phyloP scores from a whole-genome alignment of 2,113 vertebrate species.

The Xyrauchen texanus region DNA sequence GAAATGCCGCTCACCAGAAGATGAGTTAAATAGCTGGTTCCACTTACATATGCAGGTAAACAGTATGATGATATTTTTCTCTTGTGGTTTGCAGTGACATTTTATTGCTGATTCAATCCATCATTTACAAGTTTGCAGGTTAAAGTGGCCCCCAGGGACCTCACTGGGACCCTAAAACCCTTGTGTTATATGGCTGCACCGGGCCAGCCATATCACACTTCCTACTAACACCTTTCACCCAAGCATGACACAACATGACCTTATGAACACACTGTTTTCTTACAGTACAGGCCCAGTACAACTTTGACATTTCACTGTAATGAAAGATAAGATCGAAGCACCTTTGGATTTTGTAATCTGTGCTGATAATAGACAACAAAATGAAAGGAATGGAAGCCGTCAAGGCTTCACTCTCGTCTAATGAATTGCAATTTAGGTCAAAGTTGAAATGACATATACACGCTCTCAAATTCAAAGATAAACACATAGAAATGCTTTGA shows the following conservation, averaged over 20 bases:
- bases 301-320: conserved; percentile 56
- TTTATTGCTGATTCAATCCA: conserved; percentile 14
- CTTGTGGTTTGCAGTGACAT: neutral
- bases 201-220: conserved; percentile 53
- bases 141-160: conserved; percentile 16
- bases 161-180: conserved; percentile 9
- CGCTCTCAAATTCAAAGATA: neutral
- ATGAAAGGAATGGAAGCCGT: neutral
- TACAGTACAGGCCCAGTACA: conserved; percentile 48
- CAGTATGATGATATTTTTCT: neutral
- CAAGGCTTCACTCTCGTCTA: neutral
- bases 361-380: conserved; percentile 46
- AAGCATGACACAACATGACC: conserved; percentile 61
- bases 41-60: no score
- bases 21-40: no score
- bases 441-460: conserved; percentile 32
- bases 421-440: conserved; percentile 24
- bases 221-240: conserved; percentile 66
- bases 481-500: neutral
- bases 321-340: conserved; percentile 45
- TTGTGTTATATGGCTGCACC: conserved; percentile 25
- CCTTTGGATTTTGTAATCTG: conserved; percentile 57
- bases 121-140: neutral
- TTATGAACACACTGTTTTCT: conserved; percentile 12
- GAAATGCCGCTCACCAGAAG: no score